These are phyloP conservation scores for Ganaspis sp. DNA, from an alignment of 1,140 invertebrate genomes.

Conservation along the genomic window DNA sequence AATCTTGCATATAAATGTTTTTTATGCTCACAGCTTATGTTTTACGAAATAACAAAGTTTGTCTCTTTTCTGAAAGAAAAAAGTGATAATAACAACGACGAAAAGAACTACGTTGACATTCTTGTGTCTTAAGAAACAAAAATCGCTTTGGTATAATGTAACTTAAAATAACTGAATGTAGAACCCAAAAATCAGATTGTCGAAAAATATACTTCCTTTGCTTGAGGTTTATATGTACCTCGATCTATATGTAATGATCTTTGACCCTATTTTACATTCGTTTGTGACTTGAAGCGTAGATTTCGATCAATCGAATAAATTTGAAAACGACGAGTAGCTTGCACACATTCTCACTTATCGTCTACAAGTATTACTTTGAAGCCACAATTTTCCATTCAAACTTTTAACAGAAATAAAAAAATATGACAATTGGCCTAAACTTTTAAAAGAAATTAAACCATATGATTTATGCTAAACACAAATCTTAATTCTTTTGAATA, in stretches of 20 bases:
- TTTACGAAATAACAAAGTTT: conserved; percentile 21
- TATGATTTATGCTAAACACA: not conserved
- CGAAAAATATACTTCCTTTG: conserved; percentile 37
- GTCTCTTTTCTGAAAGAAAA: not conserved
- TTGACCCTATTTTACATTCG: conserved; percentile 58
- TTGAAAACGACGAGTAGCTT: conserved; percentile 57
- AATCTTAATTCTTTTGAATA: not conserved
- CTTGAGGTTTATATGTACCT: conserved; percentile 47
- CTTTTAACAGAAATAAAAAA: conserved; percentile 9
- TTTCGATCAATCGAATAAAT: conserved; percentile 67
- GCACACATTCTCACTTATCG: conserved; percentile 37
- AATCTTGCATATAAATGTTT: conserved; percentile 31
- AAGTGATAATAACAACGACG: conserved; percentile 15
- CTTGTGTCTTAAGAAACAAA: not conserved
- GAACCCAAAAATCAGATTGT: conserved; percentile 25
- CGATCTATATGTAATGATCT: conserved; percentile 63
- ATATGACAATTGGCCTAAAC: too few relatives aligned
- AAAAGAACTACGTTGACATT: not conserved
- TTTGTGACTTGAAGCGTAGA: conserved; percentile 45
- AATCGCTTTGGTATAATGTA: conserved; percentile 55
- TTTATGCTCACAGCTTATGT: not conserved
- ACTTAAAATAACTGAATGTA: conserved; percentile 49
- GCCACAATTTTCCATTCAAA: not conserved
- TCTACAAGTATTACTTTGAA: not conserved
- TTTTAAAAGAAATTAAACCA: not conserved